Evolutionary conservation across 2,797 vertebrate species (phyloP), one percentile per base, ranked within the genome.

Genomic region (Gymnoscopelus microlampas): DNA sequence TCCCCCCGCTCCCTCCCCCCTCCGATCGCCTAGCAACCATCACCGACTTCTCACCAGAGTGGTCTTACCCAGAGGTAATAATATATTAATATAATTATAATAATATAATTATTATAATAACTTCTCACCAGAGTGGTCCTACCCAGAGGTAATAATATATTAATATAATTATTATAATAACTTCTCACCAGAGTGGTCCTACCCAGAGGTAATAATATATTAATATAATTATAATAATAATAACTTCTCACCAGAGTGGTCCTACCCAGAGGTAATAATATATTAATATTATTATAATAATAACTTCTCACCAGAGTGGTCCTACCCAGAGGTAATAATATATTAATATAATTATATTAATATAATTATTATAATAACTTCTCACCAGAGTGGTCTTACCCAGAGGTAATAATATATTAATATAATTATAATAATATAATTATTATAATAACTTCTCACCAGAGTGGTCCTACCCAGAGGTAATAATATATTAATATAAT

Each of bases 21-120:
- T 82, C 24, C 65, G 12, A 53, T 1, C 79, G 86, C 6, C 90
- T 94, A 0, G 81, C 92, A 39, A 80, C 89, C 81, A 96, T 96
- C 90, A 97, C 95, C 0, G 96, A 97, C 85, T 97, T 96, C 86
- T 96, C 95, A 8, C 96, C 96, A 0, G 95, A 96, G 80, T 97
- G 96, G 96, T 96, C 96, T 1, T 96, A 96, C 77, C 95, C 95
- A 0, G 95, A 96, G 95, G 95, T 96, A 19, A 19, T 19, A 19
- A 19, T 19, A 19, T 19, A 19, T 1, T 19, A 19, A 19, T 19
- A n/a, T n/a, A n/a, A n/a, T n/a, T n/a, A n/a, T n/a, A n/a, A n/a
- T n/a, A 19, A 19, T 19, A 19, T 19, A 19, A 19, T 19, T 19
- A 19, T 19, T 19, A 19, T 19, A 19, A 19, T 19, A 19, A 19